phyloP scores from a whole-genome alignment of 1,140 invertebrate genomes.

The Sitodiplosis mosellana region DNA sequence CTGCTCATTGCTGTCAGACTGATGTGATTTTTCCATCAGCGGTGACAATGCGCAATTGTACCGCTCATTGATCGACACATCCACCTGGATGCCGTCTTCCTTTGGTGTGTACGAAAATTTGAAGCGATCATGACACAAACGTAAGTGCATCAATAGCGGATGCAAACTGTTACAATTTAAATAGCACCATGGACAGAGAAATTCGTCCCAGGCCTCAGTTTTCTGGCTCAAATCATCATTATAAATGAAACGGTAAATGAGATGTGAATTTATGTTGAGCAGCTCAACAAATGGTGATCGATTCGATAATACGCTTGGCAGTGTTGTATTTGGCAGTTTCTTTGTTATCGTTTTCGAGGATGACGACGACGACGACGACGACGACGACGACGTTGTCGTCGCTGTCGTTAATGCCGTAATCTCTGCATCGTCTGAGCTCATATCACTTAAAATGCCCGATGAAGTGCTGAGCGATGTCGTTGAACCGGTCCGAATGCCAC shows the following conservation, averaged over 20 bases:
- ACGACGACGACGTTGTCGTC: too few relatives aligned
- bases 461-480: too few relatives aligned
- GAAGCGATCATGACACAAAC: conserved; percentile 75
- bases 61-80: conserved; percentile 78
- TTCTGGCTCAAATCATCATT: conserved; percentile 81
- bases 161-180: conserved; percentile 69
- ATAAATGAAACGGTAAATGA: conserved; percentile 84
- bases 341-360: too few relatives aligned
- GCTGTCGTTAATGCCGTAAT: too few relatives aligned
- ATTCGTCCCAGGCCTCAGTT: conserved; percentile 73
- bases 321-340: too few relatives aligned
- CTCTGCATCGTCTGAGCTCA: too few relatives aligned
- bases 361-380: too few relatives aligned
- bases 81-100: conserved; percentile 60
- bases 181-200: conserved; percentile 82
- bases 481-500: too few relatives aligned
- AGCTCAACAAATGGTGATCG: too few relatives aligned
- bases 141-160: conserved; percentile 72
- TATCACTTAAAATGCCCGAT: too few relatives aligned
- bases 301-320: too few relatives aligned
- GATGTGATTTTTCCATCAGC: conserved; percentile 69
- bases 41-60: conserved; percentile 76
- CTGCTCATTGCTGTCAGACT: conserved; percentile 45
- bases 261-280: too few relatives aligned
- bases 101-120: conserved; percentile 42